These are phyloP conservation scores for Jordanella pulchra DNA, from an alignment of 2,797 vertebrate species.

Conservation along the genomic window DNA sequence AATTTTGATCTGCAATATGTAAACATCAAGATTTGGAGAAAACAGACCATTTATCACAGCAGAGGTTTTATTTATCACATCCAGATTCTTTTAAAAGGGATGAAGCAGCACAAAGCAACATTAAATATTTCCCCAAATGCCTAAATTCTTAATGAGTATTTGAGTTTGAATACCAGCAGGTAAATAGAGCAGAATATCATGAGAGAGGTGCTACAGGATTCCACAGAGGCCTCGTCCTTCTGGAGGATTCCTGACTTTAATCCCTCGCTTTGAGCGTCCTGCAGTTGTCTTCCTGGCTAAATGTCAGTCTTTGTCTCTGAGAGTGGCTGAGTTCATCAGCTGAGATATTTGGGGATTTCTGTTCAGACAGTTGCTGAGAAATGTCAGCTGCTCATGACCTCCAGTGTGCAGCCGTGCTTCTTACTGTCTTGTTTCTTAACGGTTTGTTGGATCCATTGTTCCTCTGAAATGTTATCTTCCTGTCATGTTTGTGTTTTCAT, in stretches of 20 bases:
- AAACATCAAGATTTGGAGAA: too few species aligned
- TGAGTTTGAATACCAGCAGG: neutral
- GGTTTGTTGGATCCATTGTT: neutral
- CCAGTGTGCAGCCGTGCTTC: neutral
- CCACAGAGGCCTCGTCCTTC: neutral
- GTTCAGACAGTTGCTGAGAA: conserved; percentile 28
- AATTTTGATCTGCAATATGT: too few species aligned
- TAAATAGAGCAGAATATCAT: conserved; percentile 14
- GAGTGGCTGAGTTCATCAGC: conserved; percentile 11
- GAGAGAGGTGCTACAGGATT: neutral
- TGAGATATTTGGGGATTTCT: conserved; percentile 18
- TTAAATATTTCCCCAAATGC: neutral
- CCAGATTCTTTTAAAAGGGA: too few species aligned
- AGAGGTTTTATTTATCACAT: too few species aligned
- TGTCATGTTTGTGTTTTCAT: conserved; percentile 7
- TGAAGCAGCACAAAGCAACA: neutral
- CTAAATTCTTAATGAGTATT: neutral
- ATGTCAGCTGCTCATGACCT: conserved; percentile 2
- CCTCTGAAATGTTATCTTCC: neutral
- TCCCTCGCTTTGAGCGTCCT: neutral
- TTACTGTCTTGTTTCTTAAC: neutral
- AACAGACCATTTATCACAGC: too few species aligned
- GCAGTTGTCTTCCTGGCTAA: neutral
- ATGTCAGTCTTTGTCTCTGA: conserved; percentile 26
- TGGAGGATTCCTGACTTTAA: neutral